These are phyloP conservation scores for Drosophila differens DNA, from an alignment of 2,888 invertebrate species.

Conservation along the genomic window DNA sequence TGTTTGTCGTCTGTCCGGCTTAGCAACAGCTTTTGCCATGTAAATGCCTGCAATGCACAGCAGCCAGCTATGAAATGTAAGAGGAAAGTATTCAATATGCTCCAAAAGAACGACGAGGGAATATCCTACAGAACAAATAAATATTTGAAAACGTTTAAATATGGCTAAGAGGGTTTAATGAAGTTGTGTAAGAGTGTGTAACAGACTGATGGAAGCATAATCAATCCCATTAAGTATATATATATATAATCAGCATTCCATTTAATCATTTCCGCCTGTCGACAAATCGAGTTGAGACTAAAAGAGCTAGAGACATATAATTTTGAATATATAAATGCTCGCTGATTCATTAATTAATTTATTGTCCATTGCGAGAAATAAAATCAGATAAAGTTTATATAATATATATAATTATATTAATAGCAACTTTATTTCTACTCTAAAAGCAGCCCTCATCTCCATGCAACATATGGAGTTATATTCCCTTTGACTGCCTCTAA, in stretches of 20 bases:
- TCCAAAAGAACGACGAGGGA: neutral
- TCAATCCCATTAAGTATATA: neutral
- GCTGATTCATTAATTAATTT: neutral
- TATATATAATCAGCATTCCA: neutral
- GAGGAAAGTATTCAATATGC: neutral
- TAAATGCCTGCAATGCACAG: constrained; percentile 41
- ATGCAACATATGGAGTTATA: neutral
- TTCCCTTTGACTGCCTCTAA: too few species aligned
- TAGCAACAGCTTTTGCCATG: constrained; percentile 69
- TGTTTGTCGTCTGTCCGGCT: constrained; percentile 46
- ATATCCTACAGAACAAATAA: constrained; percentile 23
- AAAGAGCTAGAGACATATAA: neutral
- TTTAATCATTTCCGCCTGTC: neutral
- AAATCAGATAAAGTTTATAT: neutral
- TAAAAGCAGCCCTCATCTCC: neutral
- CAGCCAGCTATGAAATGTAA: constrained; percentile 10
- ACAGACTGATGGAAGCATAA: neutral
- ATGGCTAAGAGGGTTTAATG: neutral
- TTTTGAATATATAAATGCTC: neutral
- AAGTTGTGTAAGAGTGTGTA: neutral
- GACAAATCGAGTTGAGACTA: neutral
- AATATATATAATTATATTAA: too few species aligned
- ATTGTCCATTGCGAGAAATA: neutral
- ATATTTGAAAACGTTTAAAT: too few species aligned
- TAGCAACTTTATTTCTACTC: neutral